Evolutionary conservation across 2,888 invertebrate genomes (phyloP).

Genomic region (Hololepta plana): DNA sequence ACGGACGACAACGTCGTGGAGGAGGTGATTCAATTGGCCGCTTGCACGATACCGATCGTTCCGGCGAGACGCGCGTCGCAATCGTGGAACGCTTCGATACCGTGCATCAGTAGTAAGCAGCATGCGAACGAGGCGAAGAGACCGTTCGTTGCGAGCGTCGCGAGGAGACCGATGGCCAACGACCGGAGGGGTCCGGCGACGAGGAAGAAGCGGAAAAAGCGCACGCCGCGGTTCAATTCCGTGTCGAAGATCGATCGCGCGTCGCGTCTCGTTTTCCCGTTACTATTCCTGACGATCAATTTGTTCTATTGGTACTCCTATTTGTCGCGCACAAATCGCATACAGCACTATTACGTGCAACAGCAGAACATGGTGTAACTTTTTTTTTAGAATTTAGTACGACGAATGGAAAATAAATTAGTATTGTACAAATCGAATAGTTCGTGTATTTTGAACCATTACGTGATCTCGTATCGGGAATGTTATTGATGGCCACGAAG

Average conservation of each 20-base stretch:
- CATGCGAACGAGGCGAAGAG: slow-evolving; percentile 6
- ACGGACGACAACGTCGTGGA: slow-evolving; percentile 22
- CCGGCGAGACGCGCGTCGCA: neutral
- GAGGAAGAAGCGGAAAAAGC: slow-evolving; percentile 24
- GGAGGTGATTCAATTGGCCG: slow-evolving; percentile 46
- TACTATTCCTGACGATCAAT: slow-evolving; percentile 57
- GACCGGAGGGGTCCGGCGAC: too few relatives aligned
- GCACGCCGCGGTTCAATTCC: slow-evolving; percentile 51
- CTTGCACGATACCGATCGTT: slow-evolving; percentile 32
- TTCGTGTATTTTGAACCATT: too few relatives aligned
- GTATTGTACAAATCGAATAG: too few relatives aligned
- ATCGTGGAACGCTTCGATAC: slow-evolving; percentile 8
- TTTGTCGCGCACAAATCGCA: slow-evolving; percentile 40
- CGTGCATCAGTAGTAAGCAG: slow-evolving; percentile 5
- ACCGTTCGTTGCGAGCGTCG: too few relatives aligned
- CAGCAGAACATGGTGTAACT: too few relatives aligned
- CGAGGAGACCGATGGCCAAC: too few relatives aligned
- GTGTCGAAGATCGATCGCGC: slow-evolving; percentile 66
- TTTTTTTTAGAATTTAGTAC: too few relatives aligned
- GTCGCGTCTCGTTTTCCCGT: slow-evolving; percentile 56
- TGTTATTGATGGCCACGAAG: too few relatives aligned
- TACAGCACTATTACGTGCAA: slow-evolving; percentile 23
- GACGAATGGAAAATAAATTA: too few relatives aligned
- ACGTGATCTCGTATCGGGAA: too few relatives aligned
- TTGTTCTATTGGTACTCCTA: slow-evolving; percentile 65